phyloP scores from a whole-genome alignment of 2,888 invertebrate genomes.

The Aspidiotus rigidus region DNA sequence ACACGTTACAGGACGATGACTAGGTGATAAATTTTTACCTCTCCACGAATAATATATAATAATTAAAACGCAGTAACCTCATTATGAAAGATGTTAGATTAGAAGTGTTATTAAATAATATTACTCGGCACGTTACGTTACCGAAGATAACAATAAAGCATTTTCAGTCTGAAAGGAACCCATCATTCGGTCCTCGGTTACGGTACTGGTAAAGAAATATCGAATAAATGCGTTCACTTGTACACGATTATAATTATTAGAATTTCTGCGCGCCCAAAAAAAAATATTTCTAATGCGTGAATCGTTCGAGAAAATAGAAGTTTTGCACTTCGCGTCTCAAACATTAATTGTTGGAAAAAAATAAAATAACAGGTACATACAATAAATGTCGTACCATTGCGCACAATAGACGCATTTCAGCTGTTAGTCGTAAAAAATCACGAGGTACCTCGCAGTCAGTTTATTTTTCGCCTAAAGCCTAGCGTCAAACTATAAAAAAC shows the following conservation, averaged over 20 bases:
- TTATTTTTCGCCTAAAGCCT: not conserved
- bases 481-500: not conserved
- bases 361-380: too few relatives aligned
- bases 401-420: not conserved
- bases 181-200: too few relatives aligned
- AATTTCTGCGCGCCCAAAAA: too few relatives aligned
- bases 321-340: too few relatives aligned
- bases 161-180: too few relatives aligned
- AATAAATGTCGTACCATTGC: too few relatives aligned
- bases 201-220: not conserved
- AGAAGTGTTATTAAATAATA: slow-evolving; percentile 30
- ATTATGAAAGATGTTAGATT: slow-evolving; percentile 20
- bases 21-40: too few relatives aligned
- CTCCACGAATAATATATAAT: not conserved
- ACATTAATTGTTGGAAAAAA: too few relatives aligned
- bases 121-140: slow-evolving; percentile 26
- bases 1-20: too few relatives aligned
- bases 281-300: too few relatives aligned
- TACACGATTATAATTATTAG: not conserved
- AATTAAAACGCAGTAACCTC: slow-evolving; percentile 29
- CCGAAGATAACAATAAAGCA: too few relatives aligned
- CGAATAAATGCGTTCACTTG: slow-evolving; percentile 1
- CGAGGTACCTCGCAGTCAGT: not conserved
- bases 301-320: too few relatives aligned
- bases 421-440: slow-evolving; percentile 1